A percentile compares a stretch with the other conserved stretches of the same genome.
Conservation (phyloP, 1,140 invertebrate genomes). For the Cecropterus lyciades region DNA sequence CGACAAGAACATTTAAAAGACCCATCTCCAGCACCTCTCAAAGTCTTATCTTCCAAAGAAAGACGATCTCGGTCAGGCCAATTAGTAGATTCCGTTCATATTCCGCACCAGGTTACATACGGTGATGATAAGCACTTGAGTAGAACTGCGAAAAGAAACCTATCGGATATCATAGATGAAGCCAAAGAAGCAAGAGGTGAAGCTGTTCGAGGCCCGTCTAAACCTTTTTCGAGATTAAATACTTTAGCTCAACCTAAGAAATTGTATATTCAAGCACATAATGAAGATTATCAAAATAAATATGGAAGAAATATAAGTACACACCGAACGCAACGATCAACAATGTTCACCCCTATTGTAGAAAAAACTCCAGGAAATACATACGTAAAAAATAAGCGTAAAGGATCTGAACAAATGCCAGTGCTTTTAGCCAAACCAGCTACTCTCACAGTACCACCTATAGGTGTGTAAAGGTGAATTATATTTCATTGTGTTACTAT, state of each 20-base stretch:
- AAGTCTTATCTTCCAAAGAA: background rate
- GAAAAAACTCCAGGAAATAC: slow-evolving; percentile 40
- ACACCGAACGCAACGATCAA: slow-evolving; percentile 47
- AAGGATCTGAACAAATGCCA: slow-evolving; percentile 26
- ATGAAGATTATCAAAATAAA: slow-evolving; percentile 56
- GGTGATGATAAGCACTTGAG: slow-evolving; percentile 38
- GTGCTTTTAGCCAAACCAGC: slow-evolving; percentile 32
- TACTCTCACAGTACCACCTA: slow-evolving; percentile 38
- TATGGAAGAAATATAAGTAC: slow-evolving; percentile 48
- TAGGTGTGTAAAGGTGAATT: slow-evolving; percentile 81
- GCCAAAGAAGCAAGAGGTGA: slow-evolving; percentile 72
- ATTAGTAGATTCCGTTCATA: background rate
- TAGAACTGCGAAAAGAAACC: slow-evolving; percentile 50
- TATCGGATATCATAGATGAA: slow-evolving; percentile 67
- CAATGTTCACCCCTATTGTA: slow-evolving; percentile 26
- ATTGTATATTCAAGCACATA: slow-evolving; percentile 59
- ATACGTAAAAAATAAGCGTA: slow-evolving; percentile 43
- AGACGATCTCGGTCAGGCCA: background rate
- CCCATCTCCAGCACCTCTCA: background rate
- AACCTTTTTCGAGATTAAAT: slow-evolving; percentile 58
- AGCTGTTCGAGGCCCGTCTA: slow-evolving; percentile 68
- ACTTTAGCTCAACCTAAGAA: slow-evolving; percentile 71
- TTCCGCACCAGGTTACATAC: background rate
- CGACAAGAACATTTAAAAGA: slow-evolving; percentile 42
- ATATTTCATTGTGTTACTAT: slow-evolving; percentile 32